A percentile compares a stretch with the other conserved stretches of the same genome.
These are phyloP conservation scores for Protodeltote pygarga DNA, from an alignment of 2,888 invertebrate species.

Conservation along the genomic window DNA sequence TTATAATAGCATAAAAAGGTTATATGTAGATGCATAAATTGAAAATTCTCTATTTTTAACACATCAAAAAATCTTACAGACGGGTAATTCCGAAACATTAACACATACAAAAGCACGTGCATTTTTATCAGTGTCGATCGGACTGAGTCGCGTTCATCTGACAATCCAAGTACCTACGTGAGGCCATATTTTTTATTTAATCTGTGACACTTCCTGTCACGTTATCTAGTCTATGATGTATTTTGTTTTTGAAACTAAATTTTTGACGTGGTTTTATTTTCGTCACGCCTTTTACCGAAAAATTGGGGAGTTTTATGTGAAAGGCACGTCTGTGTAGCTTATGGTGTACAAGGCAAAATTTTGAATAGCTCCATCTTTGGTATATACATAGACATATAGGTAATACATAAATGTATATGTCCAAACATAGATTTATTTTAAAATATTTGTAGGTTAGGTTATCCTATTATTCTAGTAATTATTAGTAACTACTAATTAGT, in stretches of 20 bases:
- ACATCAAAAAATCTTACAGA: slow-evolving; percentile 15
- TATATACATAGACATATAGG: too few species aligned
- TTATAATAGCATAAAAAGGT: too few species aligned
- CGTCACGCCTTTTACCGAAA: slow-evolving; percentile 14
- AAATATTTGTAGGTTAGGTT: too few species aligned
- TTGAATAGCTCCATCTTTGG: too few species aligned
- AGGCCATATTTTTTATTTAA: slow-evolving; percentile 47
- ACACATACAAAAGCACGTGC: slow-evolving; percentile 35
- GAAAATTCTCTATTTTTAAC: slow-evolving; percentile 18
- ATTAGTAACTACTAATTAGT: too few species aligned
- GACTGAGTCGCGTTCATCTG: slow-evolving; percentile 45
- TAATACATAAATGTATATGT: too few species aligned
- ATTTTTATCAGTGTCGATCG: slow-evolving; percentile 45
- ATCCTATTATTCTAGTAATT: too few species aligned
- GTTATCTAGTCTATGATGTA: slow-evolving; percentile 37
- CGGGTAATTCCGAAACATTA: slow-evolving; percentile 33
- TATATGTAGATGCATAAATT: too few species aligned
- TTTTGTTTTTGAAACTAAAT: slow-evolving; percentile 19
- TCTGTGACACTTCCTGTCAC: slow-evolving; percentile 63
- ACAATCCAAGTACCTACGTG: slow-evolving; percentile 44
- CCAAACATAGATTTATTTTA: too few species aligned
- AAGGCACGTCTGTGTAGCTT: neutral
- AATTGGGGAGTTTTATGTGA: neutral
- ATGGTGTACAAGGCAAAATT: too few species aligned
- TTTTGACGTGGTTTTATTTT: slow-evolving; percentile 16